Base-by-base conservation (phyloP, 2,113 vertebrate genomes). In the Scomber colias region DNA sequence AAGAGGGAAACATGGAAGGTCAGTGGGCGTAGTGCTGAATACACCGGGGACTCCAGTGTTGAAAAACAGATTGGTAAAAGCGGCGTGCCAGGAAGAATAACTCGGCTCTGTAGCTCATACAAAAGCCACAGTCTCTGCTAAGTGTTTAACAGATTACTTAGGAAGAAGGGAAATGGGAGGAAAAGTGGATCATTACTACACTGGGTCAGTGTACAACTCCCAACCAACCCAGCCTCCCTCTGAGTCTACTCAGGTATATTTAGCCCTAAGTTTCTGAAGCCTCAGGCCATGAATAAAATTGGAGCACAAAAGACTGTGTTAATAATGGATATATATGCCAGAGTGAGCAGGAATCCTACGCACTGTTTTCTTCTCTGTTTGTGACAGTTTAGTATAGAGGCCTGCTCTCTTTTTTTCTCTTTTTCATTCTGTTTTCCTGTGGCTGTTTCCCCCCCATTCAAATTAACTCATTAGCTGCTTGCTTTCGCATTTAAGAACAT, bases 191-290 rank as follows among this genome's bases (percentile, higher is more conserved):
- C 7, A 61, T 75, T 63, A 44, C 53, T 49, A 63, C 51, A 31
- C 4, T 56, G 27, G 51, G 76, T 82, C 62, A 72, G 64, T 21
- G 8, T 50, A 31, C 14, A 17, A 54, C 59, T 46, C 14, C 3
- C 60, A 60, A 45, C 45, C 45, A 67, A 17, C 16, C 40, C 17
- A 11, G 62, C 76, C 63, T 57, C 59, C 68, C 35, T 75, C 61
- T 12, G 50, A 65, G 63, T 73, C 21, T 81, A 74, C 80, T 87
- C 81, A 86, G 90, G 90, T 92, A 90, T 90, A 93, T 94, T 92
- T 90, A 93, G 86, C 73, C 62, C 55, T 45, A 79, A 65, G 78
- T 81, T 86, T 77, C 82, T 71, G 63, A 40, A 64, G 79, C 82
- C 84, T 80, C 6, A 5, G 57, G 84, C 54, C 69, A 88, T 71